Percentiles rank a stretch among this genome's conserved stretches.
Conservation (phyloP, 2,797 vertebrate genomes). For the Allobates femoralis region DNA sequence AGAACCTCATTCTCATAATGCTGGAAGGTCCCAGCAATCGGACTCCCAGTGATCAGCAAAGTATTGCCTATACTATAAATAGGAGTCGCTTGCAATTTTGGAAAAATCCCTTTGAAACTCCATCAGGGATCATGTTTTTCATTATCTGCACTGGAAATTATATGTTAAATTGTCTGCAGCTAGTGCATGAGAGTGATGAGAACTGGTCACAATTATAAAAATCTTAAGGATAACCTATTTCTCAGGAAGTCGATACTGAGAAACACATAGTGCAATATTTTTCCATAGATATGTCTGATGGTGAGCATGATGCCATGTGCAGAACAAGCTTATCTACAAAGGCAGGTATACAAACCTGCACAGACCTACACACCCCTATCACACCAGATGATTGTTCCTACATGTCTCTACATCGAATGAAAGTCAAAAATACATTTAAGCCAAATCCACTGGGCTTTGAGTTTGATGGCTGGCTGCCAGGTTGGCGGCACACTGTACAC, state of each 20-base stretch:
- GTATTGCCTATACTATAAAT: no score
- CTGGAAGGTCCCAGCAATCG: no score
- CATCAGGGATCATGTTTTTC: neutral
- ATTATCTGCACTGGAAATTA: neutral
- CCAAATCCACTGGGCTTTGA: conserved; percentile 31
- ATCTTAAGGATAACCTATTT: no score
- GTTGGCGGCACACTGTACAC: conserved; percentile 14
- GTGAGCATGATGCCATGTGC: neutral
- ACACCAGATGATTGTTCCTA: neutral
- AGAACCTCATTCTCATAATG: no score
- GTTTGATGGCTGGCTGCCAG: conserved; percentile 32
- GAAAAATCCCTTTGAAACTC: neutral
- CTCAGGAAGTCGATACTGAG: neutral
- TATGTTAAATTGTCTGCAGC: neutral
- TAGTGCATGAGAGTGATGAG: neutral
- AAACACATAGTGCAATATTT: neutral
- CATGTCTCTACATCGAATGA: neutral
- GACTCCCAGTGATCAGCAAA: no score
- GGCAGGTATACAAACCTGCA: neutral
- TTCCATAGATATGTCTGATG: neutral
- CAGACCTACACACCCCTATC: neutral
- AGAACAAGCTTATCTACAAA: neutral
- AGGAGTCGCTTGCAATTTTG: no score
- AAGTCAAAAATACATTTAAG: conserved; percentile 32
- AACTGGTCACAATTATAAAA: neutral